Conservation (phyloP, 1,140 invertebrate genomes). For the Drosophila kepulauana region DNA sequence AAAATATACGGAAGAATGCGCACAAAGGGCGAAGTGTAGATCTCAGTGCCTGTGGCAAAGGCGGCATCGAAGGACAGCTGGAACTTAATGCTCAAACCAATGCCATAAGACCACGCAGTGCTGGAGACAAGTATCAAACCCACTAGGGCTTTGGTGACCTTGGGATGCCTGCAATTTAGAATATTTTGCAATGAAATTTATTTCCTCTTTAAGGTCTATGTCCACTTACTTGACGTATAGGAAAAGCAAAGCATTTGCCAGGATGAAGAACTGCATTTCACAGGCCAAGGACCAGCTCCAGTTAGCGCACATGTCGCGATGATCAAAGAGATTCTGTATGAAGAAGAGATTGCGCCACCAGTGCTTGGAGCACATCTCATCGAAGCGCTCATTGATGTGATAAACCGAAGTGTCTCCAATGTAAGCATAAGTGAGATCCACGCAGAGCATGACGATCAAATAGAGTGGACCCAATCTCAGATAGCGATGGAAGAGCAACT, state of each 20-base stretch:
- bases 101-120: slow-evolving; percentile 67
- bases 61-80: slow-evolving; percentile 79
- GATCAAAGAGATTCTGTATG: slow-evolving; percentile 87
- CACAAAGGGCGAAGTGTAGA: slow-evolving; percentile 83
- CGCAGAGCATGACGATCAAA: slow-evolving; percentile 85
- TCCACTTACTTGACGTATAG: slow-evolving; percentile 86
- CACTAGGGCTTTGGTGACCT: slow-evolving; percentile 60
- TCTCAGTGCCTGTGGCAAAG: slow-evolving; percentile 79
- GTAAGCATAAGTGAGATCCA: slow-evolving; percentile 86
- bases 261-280: slow-evolving; percentile 92
- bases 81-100: slow-evolving; percentile 71
- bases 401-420: slow-evolving; percentile 86
- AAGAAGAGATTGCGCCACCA: slow-evolving; percentile 89
- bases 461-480: slow-evolving; percentile 86
- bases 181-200: neutral
- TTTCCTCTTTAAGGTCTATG: too few relatives aligned
- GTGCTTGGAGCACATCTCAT: slow-evolving; percentile 86
- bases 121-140: slow-evolving; percentile 49
- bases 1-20: slow-evolving; percentile 78
- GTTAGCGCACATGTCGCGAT: slow-evolving; percentile 89
- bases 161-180: slow-evolving; percentile 61
- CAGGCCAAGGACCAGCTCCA: slow-evolving; percentile 94
- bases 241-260: slow-evolving; percentile 86
- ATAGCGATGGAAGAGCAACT: slow-evolving; percentile 79
- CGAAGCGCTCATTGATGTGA: slow-evolving; percentile 85